Evolutionary conservation across 2,113 vertebrate genomes (phyloP).

Genomic region (Formicarius rufipectus): DNA sequence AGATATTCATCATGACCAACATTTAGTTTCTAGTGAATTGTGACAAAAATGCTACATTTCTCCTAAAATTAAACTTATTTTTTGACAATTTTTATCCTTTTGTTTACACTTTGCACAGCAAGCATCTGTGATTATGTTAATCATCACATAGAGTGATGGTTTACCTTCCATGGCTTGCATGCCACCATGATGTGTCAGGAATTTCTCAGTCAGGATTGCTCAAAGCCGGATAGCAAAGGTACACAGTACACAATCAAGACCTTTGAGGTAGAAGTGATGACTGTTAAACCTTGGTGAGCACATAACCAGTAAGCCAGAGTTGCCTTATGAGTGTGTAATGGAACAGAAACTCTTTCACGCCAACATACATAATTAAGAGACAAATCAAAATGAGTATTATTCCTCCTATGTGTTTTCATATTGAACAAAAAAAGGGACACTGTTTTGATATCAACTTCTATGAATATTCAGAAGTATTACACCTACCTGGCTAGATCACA

Average conservation of each 20-base stretch:
- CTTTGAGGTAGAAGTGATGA: not conserved
- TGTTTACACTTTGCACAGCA: not conserved
- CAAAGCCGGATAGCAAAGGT: not conserved
- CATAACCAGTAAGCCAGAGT: not conserved
- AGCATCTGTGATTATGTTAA: not conserved
- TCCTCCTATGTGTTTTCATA: not conserved
- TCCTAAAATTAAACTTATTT: not conserved
- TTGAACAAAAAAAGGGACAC: not conserved
- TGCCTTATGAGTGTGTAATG: not conserved
- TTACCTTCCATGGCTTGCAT: not conserved
- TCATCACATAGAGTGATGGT: not conserved
- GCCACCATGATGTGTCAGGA: not conserved
- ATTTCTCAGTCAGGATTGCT: not conserved
- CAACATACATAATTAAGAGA: not conserved
- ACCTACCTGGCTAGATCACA: not conserved
- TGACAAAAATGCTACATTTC: not conserved
- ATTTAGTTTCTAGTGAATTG: not conserved
- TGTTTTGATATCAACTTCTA: not conserved
- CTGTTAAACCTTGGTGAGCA: not conserved
- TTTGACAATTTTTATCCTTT: rapidly evolving
- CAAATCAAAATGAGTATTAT: not conserved
- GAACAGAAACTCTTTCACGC: not conserved
- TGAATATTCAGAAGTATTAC: not conserved
- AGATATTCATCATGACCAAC: not conserved
- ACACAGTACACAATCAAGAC: not conserved